Evolutionary conservation across 2,797 vertebrate genomes (phyloP), one percentile per base, ranked within the genome.

Genomic region (Fistularia tabacaria): DNA sequence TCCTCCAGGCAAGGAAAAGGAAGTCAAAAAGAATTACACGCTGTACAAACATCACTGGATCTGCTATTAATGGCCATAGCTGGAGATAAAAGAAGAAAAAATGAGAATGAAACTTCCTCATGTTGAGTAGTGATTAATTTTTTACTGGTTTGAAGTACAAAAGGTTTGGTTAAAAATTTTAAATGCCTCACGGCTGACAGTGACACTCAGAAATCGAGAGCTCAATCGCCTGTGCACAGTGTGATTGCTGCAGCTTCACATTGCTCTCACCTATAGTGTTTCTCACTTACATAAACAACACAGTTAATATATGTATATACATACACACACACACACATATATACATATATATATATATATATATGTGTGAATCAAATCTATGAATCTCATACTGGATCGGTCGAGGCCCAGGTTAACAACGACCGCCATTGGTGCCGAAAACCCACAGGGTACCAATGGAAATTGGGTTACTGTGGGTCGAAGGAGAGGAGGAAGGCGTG

Each of bases 21-120:
- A 93, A 94, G 93, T 94, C 93, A 92, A 76, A 93, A 94, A 82
- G 85, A 93, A 96, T 95, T 95, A 93, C 84, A 90, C 71, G 92
- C 85, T 89, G 88, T 89, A 90, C 87, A 82, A 90, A 90, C 87
- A 93, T 91, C 84, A 83, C 77, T 80, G 85, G 90, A 86, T 41
- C n/a, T 36, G 39, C 11, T 91, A 89, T 92, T 93, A 93, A 92
- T 80, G 84, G 84, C 66, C 76, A 58, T 39, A 62, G 67, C 65
- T 49, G 54, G 62, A 51, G 42, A 46, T 46, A 49, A 60, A 56
- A 51, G 65, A 79, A 79, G 88, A 88, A 77, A 45, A 59, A 87
- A 88, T 49, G 36, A 13, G 14, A 53, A 51, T 66, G 55, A 62
- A 77, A 90, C 76, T 66, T 87, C 91, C 77, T 86, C 77, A 82